These are phyloP conservation scores for Phodopus roborovskii DNA, from an alignment of 2,113 vertebrate species.

Conservation along the genomic window DNA sequence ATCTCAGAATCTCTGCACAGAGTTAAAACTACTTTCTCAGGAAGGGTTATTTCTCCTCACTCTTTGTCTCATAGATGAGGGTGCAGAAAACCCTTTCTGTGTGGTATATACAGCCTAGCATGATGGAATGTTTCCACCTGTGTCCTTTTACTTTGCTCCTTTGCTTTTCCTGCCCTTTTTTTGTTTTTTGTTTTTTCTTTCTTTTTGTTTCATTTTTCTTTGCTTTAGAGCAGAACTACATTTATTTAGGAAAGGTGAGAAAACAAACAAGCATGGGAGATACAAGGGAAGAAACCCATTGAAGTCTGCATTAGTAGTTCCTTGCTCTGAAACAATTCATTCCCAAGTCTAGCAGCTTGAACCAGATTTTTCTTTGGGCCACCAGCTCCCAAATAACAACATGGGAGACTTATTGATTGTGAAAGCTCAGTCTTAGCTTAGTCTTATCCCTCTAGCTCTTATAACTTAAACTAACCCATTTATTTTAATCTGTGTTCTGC, in stretches of 20 bases:
- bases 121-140: neutral
- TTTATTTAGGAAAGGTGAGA: neutral
- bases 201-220: neutral
- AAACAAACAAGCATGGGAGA: no score
- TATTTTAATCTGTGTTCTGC: neutral
- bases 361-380: neutral
- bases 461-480: neutral
- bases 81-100: neutral
- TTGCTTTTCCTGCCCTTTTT: no score
- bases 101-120: neutral
- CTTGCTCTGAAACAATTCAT: neutral
- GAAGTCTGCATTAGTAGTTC: neutral
- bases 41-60: neutral
- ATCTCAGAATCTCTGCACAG: conserved; percentile 11
- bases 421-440: neutral
- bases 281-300: neutral
- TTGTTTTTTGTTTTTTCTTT: neutral
- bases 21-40: neutral
- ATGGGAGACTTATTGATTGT: neutral
- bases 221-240: neutral
- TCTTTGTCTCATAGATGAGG: conserved; percentile 5
- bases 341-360: neutral
- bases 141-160: neutral
- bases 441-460: neutral
- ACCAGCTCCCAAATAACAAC: neutral